Evolutionary conservation across 2,113 vertebrate species (phyloP).

Genomic region (Pelusios castaneus): DNA sequence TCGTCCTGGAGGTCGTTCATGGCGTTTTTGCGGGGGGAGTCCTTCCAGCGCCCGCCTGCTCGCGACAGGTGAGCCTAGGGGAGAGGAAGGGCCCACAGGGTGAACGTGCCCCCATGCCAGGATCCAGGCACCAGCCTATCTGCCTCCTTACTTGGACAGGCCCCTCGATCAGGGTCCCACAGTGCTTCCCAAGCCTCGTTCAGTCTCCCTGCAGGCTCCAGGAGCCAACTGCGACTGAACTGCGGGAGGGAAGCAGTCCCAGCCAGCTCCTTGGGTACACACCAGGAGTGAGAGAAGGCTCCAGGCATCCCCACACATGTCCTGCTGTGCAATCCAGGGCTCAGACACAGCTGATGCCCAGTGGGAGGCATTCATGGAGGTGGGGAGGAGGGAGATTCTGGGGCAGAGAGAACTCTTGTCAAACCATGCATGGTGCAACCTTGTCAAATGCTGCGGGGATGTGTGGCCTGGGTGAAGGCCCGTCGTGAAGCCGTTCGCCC

Average conservation of each 20-base stretch:
- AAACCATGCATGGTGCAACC: too few relatives aligned
- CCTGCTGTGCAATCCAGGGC: not conserved
- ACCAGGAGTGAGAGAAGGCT: too few relatives aligned
- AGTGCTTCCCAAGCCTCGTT: too few relatives aligned
- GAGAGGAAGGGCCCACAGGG: not conserved
- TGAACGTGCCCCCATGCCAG: not conserved
- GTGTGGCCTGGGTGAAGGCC: too few relatives aligned
- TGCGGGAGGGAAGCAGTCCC: too few relatives aligned
- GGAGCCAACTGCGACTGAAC: too few relatives aligned
- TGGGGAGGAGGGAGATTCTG: not conserved
- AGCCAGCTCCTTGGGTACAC: too few relatives aligned
- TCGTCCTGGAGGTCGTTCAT: conserved; percentile 91
- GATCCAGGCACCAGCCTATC: not conserved
- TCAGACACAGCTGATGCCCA: not conserved
- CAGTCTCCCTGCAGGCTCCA: too few relatives aligned
- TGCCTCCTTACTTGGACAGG: not conserved
- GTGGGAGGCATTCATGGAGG: not conserved
- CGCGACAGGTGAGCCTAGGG: conserved; percentile 86
- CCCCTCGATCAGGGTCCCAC: not conserved
- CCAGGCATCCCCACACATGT: too few relatives aligned
- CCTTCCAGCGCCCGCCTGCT: conserved; percentile 88
- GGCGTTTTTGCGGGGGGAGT: conserved; percentile 90
- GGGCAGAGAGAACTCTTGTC: too few relatives aligned
- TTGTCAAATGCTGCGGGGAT: too few relatives aligned
- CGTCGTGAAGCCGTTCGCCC: too few relatives aligned